Base-by-base conservation (phyloP, 2,113 vertebrate species). In the Dipodomys spectabilis region DNA sequence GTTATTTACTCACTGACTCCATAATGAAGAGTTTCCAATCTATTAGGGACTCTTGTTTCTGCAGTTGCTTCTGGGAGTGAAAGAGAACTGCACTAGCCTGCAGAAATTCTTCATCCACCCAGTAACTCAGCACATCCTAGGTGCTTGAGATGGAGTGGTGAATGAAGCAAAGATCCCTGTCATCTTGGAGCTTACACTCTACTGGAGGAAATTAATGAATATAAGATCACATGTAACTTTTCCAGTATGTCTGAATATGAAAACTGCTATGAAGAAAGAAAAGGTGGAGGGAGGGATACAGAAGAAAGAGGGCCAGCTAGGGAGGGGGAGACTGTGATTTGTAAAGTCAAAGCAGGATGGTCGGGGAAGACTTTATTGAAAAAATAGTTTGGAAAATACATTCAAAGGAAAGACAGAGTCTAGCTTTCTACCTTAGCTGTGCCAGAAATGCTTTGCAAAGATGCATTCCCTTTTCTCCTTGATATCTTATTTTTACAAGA, bases 401-500 rank as follows among this genome's bases (percentile, higher is more conserved):
- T 16, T 75, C 68, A 49, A 18, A 62, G 35, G 57, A 84, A 79
- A 11, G 62, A 23, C n/a, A 39, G 62, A 87, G 23, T 82, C 23
- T 18, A 77, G 32, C 64, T 79, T 39, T 6, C 20, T 81, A 65
- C 16, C 25, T 84, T 67, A 0, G 13, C 25, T 3, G 30, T 68
- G 22, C 62, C 35, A 80, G 49, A 89, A 30, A 4, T 39, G 49
- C 6, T 85, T 72, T 18, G 45, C 15, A 28, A 53, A 57, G 4
- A 64, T 7, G 16, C 12, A 16, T 6, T n/a, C 22, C 6, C 13
- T 75, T 44, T 69, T 69, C 32, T 25, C 60, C 28, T 69, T 18
- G 83, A 81, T 83, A 64, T 85, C 90, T 94, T 84, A 85, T 45
- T 30, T 86, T 30, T 85, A 5, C 53, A 78, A 94, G 22, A 81